A percentile compares a stretch with the other conserved stretches of the same genome.
Conservation (phyloP, 2,113 vertebrate genomes). For the Paracanthobrama guichenoti region DNA sequence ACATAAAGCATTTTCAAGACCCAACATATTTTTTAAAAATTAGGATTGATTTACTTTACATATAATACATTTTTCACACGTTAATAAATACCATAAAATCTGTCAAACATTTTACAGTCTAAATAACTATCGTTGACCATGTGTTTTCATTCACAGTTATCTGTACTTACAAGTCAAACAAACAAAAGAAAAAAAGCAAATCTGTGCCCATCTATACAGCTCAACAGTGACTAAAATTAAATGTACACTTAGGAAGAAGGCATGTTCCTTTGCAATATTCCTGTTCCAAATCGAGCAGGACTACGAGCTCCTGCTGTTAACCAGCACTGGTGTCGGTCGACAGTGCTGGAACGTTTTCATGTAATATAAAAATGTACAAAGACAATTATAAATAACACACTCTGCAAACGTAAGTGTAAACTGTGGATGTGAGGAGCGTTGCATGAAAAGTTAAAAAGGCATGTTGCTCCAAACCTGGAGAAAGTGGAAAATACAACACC, state of each 20-base stretch:
- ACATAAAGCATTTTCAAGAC: conserved; percentile 75
- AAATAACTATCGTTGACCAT: conserved; percentile 67
- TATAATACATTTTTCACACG: conserved; percentile 80
- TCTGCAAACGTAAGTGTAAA: conserved; percentile 51
- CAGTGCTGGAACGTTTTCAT: conserved; percentile 39
- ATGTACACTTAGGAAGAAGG: conserved; percentile 58
- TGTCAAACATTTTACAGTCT: conserved; percentile 72
- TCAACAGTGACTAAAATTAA: conserved; percentile 58
- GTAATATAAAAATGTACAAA: conserved; percentile 57
- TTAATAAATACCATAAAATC: conserved; percentile 84
- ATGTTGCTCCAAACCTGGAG: conserved; percentile 60
- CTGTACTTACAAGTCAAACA: conserved; percentile 46
- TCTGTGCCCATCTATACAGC: conserved; percentile 56
- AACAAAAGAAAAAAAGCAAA: conserved; percentile 10
- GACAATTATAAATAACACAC: conserved; percentile 54
- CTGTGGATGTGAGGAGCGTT: conserved; percentile 36
- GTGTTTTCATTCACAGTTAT: conserved; percentile 68
- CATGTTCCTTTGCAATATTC: conserved; percentile 50
- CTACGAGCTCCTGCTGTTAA: conserved; percentile 39
- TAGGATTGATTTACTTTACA: conserved; percentile 80
- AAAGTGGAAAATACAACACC: conserved; percentile 39
- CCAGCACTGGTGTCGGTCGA: conserved; percentile 12
- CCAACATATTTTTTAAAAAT: conserved; percentile 76
- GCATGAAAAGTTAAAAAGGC: conserved; percentile 63
- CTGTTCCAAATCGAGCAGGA: conserved; percentile 29